These are phyloP conservation scores for Sinocyclocheilus grahami DNA, from an alignment of 2,113 vertebrate genomes.

Conservation along the genomic window DNA sequence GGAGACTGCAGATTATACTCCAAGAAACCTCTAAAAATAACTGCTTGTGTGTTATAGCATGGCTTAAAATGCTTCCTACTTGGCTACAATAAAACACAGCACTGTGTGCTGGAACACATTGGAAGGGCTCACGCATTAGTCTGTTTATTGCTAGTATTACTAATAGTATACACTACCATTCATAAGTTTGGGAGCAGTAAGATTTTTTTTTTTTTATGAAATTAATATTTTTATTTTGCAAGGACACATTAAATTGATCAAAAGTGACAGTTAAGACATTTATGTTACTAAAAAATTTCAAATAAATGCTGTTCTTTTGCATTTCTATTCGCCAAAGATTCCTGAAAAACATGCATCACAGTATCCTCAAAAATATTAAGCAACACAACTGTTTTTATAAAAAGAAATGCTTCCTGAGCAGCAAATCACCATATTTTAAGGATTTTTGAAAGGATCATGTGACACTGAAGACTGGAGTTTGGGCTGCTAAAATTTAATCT, in stretches of 20 bases:
- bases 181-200: neutral
- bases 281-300: no score
- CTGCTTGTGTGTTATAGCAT: neutral
- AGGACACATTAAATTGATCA: no score
- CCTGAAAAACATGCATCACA: neutral
- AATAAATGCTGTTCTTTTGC: neutral
- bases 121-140: neutral
- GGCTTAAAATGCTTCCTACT: neutral
- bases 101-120: neutral
- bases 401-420: neutral
- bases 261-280: no score
- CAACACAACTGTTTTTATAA: neutral
- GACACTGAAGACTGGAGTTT: neutral
- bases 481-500: neutral
- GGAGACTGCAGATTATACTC: slow-evolving; percentile 31
- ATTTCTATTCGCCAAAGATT: no score
- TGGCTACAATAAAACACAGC: slow-evolving; percentile 3
- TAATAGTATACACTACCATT: neutral
- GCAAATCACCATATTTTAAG: neutral
- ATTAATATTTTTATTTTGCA: no score
- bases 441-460: neutral
- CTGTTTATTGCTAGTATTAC: neutral
- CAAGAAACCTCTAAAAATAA: slow-evolving; percentile 58
- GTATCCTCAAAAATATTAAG: neutral
- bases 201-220: no score